phyloP scores from a whole-genome alignment of 2,888 invertebrate species.

The Proisotoma minuta region DNA sequence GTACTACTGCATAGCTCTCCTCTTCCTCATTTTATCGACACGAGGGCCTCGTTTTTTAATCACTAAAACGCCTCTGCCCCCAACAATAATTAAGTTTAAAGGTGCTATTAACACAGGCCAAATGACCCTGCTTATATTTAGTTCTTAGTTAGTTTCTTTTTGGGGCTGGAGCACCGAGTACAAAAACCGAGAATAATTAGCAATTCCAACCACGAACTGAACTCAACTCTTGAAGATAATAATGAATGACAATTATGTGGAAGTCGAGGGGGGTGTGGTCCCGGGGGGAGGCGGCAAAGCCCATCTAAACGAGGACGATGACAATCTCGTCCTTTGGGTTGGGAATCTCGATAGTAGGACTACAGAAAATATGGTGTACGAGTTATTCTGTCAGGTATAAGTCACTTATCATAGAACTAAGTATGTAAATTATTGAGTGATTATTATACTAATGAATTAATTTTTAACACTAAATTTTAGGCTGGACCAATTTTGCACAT shows the following conservation, averaged over 20 bases:
- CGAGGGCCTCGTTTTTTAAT: too few relatives aligned
- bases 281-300: background rate
- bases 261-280: background rate
- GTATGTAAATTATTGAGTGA: background rate
- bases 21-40: too few relatives aligned
- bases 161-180: too few relatives aligned
- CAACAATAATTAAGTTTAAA: too few relatives aligned
- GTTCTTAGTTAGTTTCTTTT: too few relatives aligned
- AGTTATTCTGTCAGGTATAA: slow-evolving; percentile 45
- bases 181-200: slow-evolving; percentile 1
- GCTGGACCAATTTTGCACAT: slow-evolving; percentile 47
- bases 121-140: too few relatives aligned
- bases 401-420: background rate
- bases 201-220: background rate
- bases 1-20: too few relatives aligned
- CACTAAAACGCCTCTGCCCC: too few relatives aligned
- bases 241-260: slow-evolving; percentile 9
- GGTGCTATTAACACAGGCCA: too few relatives aligned
- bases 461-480: slow-evolving; percentile 23
- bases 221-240: background rate
- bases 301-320: background rate
- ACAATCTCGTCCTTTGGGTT: slow-evolving; percentile 12
- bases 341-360: slow-evolving; percentile 47
- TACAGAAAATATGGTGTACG: slow-evolving; percentile 46
- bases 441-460: background rate